A percentile compares a stretch with the other conserved stretches of the same genome.
phyloP scores from a whole-genome alignment of 1,140 invertebrate genomes.

The Gerris buenoi region DNA sequence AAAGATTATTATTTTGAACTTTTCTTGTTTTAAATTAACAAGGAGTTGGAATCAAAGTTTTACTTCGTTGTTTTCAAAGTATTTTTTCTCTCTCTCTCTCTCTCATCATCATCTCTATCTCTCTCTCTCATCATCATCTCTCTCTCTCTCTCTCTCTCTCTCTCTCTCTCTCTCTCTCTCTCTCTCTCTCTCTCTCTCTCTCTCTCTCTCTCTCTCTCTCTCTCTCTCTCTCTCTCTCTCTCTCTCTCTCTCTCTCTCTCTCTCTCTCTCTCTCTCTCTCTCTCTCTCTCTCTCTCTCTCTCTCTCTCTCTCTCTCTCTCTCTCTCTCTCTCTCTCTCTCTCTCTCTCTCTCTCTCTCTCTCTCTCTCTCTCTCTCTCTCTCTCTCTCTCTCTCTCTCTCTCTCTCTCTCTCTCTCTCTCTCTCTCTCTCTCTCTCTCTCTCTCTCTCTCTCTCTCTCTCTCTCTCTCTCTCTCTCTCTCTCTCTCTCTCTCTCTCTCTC shows the following conservation, averaged over 20 bases:
- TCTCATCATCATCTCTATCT: conserved; percentile 9
- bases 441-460: conserved; percentile 9
- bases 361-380: conserved; percentile 9
- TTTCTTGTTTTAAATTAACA: too few species aligned
- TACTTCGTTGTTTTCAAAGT: too few species aligned
- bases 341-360: conserved; percentile 9
- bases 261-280: conserved; percentile 16
- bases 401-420: conserved; percentile 9
- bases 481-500: conserved; percentile 9
- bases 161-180: conserved; percentile 4
- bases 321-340: conserved; percentile 9
- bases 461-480: conserved; percentile 9
- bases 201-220: conserved; percentile 15
- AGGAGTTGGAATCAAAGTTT: too few species aligned
- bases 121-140: conserved; percentile 7
- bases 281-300: not conserved
- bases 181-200: conserved; percentile 2
- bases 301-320: conserved; percentile 9
- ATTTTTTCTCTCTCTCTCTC: too few species aligned
- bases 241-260: conserved; percentile 5
- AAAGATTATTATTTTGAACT: too few species aligned
- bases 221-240: conserved; percentile 9
- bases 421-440: conserved; percentile 9
- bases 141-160: conserved; percentile 7
- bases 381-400: conserved; percentile 9